A percentile compares a stretch with the other conserved stretches of the same genome.
These are phyloP conservation scores for Porites lobata DNA, from an alignment of 92 coral and sea anemone genomes.

Conservation along the genomic window DNA sequence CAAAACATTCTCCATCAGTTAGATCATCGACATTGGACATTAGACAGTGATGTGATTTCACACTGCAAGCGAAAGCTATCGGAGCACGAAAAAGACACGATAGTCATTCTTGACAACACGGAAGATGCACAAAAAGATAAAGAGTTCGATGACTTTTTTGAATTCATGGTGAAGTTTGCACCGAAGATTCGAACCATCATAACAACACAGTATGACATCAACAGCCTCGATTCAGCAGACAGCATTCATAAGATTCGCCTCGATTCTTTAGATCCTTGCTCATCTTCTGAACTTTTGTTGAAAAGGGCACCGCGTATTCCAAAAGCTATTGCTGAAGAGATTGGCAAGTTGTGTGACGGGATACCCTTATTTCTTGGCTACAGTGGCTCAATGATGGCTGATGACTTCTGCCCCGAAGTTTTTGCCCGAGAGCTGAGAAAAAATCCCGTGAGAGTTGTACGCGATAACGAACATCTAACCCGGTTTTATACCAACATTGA, in stretches of 20 bases:
- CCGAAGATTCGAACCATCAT: constrained; percentile 15
- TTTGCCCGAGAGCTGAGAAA: not conserved
- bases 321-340: not conserved
- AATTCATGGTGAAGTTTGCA: not conserved
- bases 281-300: not conserved
- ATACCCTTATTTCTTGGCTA: constrained; percentile 5
- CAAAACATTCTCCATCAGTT: not conserved
- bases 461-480: not conserved
- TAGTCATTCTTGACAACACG: constrained; percentile 63
- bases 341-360: constrained; percentile 6
- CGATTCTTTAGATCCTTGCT: not conserved
- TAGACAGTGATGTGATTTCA: constrained; percentile 26
- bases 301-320: not conserved
- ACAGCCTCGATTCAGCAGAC: not conserved
- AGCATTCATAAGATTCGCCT: constrained; percentile 14
- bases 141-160: not conserved
- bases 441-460: not conserved
- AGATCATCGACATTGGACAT: constrained; percentile 19
- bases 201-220: constrained; percentile 6
- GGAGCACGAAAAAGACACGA: not conserved
- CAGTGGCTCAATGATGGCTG: not conserved
- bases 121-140: constrained; percentile 37
- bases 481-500: not conserved
- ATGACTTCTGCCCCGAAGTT: not conserved
- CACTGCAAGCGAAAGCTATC: constrained; percentile 28